Evolutionary conservation across 2,797 vertebrate genomes (phyloP).

Genomic region (Choloepus didactylus): DNA sequence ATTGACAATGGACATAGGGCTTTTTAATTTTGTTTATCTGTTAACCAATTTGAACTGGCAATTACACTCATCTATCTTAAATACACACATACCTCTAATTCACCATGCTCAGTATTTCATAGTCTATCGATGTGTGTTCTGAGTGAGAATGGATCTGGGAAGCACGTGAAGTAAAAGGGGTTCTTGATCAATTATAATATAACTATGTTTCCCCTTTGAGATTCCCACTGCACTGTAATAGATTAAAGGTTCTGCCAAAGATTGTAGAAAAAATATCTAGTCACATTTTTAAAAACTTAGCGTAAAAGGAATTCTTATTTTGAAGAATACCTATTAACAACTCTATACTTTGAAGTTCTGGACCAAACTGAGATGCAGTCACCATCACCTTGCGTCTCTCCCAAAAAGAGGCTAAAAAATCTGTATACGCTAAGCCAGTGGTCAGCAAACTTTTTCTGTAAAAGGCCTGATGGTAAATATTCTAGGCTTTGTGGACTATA

Average conservation of each 20-base stretch:
- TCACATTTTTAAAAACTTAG: not conserved
- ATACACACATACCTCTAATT: not conserved
- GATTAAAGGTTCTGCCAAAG: slow-evolving; percentile 32
- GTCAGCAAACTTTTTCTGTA: not conserved
- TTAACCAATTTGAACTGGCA: not conserved
- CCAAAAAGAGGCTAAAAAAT: slow-evolving; percentile 22
- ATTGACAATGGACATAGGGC: not conserved
- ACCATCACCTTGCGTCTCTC: not conserved
- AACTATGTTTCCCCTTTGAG: not conserved
- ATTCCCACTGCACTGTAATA: not conserved
- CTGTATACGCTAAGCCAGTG: not conserved
- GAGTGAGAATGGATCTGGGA: not conserved
- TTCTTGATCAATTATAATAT: slow-evolving; percentile 29
- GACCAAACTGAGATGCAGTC: slow-evolving; percentile 11
- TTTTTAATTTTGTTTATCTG: slow-evolving; percentile 33
- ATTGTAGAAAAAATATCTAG: not conserved
- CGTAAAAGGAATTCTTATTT: slow-evolving; percentile 42
- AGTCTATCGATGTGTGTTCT: slow-evolving; percentile 5
- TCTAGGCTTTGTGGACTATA: not conserved
- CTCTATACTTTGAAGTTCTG: slow-evolving; percentile 5
- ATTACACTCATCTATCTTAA: not conserved
- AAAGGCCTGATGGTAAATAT: not conserved
- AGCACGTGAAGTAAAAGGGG: not conserved
- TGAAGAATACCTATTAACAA: slow-evolving; percentile 20
- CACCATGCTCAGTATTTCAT: slow-evolving; percentile 29